These are phyloP conservation scores for Stictocephala bisonia DNA, from an alignment of 2,888 invertebrate species.

Conservation along the genomic window DNA sequence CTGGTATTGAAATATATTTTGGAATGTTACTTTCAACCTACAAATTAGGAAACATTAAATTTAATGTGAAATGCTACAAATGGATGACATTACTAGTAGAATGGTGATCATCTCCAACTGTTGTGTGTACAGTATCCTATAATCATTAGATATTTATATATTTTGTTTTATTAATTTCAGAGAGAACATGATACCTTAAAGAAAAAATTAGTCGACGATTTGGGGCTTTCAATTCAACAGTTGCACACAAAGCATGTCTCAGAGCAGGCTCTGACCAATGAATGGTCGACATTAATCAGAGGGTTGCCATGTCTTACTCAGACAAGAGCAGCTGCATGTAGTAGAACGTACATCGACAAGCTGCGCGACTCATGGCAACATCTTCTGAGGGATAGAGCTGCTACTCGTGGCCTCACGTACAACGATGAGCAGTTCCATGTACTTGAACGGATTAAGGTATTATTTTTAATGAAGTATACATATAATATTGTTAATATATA, in stretches of 20 bases:
- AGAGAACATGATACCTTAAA: slow-evolving; percentile 69
- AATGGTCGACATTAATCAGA: slow-evolving; percentile 75
- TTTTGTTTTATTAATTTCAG: too few species aligned
- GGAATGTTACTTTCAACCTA: too few species aligned
- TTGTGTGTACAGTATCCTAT: too few species aligned
- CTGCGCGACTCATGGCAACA: slow-evolving; percentile 93
- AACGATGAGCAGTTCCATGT: slow-evolving; percentile 98
- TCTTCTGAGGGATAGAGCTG: slow-evolving; percentile 80
- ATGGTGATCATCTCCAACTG: too few species aligned
- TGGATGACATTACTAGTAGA: too few species aligned
- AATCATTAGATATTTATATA: too few species aligned
- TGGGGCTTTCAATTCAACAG: slow-evolving; percentile 74
- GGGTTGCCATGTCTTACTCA: slow-evolving; percentile 72
- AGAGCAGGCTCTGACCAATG: slow-evolving; percentile 68
- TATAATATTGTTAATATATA: too few species aligned
- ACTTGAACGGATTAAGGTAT: slow-evolving; percentile 83
- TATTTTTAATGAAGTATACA: too few species aligned
- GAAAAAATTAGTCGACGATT: slow-evolving; percentile 68
- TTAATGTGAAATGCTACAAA: too few species aligned
- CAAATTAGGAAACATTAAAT: too few species aligned
- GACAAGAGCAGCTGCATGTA: slow-evolving; percentile 72
- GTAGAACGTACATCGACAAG: slow-evolving; percentile 75
- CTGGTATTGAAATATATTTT: too few species aligned
- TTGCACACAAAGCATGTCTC: slow-evolving; percentile 72
- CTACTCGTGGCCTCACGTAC: slow-evolving; percentile 87